Base-by-base conservation (phyloP, 1,140 invertebrate species). In the Zaprionus taronus region DNA sequence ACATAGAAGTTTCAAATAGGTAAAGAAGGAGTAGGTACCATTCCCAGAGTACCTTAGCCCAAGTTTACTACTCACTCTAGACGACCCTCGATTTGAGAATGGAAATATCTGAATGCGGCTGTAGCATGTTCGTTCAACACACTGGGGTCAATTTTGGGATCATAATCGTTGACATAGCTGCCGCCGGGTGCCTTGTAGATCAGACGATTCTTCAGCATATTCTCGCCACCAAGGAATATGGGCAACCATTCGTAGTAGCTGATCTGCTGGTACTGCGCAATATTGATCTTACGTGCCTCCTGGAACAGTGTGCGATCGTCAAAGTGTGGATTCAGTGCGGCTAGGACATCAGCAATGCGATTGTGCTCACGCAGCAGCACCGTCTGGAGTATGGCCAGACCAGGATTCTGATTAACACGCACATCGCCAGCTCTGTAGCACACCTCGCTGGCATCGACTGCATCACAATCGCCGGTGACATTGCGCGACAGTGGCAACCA, bases 341-440 rank as follows among this genome's bases (percentile, higher is more conserved):
- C 91, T 0, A 99, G 93, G 36, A 91, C 93, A 41, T 95, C 94
- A 1, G 98, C 97, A 20, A 99, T 94, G 53, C 97, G 94, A 93
- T 99, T 99, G 92, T 99, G 98, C 91, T 99, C 97, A 69, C 98
- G 94, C 63, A 98, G 93, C 51, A 97, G 94, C 4, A 99, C 91
- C 0, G 97, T 96, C 80, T 99, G 98, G 0, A 99, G 93, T 5
- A 97, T 93, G 1, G 97, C 95, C 36, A 98, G 89, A 68, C 96
- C 95, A 0, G 96, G 95, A 81, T 97, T 97, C 91, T 99, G 98
- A 93, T 99, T 99, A 0, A 96, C 96, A 72, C 98, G 94, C 26
- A 94, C 93, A 86, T 99, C 98, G 74, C 98, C 96, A 26, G 96
- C 93, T 38, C 94, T 84, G 90, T 96, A 97, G 83, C 96, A 97